Evolutionary conservation across 2,888 invertebrate genomes (phyloP).

Genomic region (Blomia tropicalis): DNA sequence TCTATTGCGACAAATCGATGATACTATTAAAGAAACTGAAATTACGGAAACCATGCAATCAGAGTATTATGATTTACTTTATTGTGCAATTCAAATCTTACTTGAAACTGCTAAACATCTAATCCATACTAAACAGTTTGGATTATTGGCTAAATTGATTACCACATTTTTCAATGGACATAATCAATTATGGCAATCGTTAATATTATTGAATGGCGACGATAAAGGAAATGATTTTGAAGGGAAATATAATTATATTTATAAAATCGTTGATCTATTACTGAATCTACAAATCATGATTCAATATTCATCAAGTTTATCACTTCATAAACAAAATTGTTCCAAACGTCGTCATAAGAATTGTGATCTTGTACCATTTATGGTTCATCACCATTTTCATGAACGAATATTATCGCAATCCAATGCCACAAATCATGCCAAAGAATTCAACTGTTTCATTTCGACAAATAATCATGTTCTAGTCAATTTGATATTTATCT

Average conservation of each 20-base stretch:
- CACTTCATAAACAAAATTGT: conserved; percentile 2
- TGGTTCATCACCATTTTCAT: conserved; percentile 11
- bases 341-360: conserved; percentile 6
- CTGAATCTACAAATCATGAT: conserved; percentile 10
- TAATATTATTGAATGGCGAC: background rate
- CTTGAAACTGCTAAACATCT: background rate
- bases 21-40: background rate
- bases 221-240: background rate
- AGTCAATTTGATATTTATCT: background rate
- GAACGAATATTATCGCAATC: background rate
- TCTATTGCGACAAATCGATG: background rate
- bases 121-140: background rate
- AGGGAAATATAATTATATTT: background rate
- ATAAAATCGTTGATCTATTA: background rate
- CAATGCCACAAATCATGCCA: background rate
- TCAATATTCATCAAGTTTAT: conserved; percentile 8
- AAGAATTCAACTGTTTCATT: conserved; percentile 2
- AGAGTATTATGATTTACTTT: background rate
- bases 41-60: background rate
- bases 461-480: background rate
- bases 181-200: background rate
- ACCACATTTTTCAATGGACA: background rate
- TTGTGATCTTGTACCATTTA: conserved; percentile 4
- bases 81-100: background rate
- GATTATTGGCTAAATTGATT: background rate